These are phyloP conservation scores for Liasis olivaceus DNA, from an alignment of 2,797 vertebrate species.

Conservation along the genomic window DNA sequence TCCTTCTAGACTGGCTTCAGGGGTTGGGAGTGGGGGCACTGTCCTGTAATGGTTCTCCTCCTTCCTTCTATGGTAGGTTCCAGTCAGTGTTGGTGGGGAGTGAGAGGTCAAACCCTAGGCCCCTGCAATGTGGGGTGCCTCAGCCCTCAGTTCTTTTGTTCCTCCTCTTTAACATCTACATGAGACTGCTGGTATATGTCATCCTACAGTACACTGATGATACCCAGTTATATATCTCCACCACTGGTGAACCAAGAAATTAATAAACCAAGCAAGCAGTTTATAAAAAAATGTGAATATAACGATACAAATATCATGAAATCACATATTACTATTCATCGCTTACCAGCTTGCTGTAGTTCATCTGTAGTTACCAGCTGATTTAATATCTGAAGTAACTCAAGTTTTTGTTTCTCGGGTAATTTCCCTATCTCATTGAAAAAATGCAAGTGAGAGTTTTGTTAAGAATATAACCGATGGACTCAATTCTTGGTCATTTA, in stretches of 20 bases:
- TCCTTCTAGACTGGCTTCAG: not conserved
- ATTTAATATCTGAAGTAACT: constrained; percentile 27
- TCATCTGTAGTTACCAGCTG: not conserved
- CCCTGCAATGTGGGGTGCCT: not conserved
- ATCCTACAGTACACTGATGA: not conserved
- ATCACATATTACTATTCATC: not conserved
- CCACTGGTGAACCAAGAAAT: not conserved
- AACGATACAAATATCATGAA: not conserved
- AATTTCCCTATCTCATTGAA: not conserved
- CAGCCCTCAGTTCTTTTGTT: not conserved
- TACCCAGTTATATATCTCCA: not conserved
- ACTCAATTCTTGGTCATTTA: not conserved
- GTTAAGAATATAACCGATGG: not conserved
- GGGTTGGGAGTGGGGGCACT: not conserved
- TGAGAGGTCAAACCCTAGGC: not conserved
- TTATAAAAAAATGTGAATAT: not conserved
- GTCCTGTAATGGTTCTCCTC: not conserved
- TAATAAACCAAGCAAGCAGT: not conserved
- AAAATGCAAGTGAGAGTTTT: not conserved
- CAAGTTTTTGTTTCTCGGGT: not conserved
- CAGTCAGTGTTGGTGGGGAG: not conserved
- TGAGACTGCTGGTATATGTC: not conserved
- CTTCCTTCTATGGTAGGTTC: not conserved
- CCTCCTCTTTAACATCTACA: not conserved
- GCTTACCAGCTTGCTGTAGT: constrained; percentile 8